Evolutionary conservation across 2,888 invertebrate species (phyloP), one percentile per base, ranked within the genome.

Genomic region (Hipparchia sbordonii): DNA sequence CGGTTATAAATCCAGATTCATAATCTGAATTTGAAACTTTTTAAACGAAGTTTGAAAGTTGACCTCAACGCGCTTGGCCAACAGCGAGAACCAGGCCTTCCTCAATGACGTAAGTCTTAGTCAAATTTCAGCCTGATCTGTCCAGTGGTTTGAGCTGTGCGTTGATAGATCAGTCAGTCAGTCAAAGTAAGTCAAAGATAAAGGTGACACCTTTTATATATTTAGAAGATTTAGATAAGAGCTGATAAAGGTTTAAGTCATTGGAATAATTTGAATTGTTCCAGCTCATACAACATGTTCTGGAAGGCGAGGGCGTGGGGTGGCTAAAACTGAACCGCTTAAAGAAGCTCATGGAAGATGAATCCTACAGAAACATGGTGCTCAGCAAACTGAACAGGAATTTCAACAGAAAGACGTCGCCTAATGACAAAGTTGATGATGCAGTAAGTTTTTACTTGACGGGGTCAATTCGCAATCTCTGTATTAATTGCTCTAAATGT

Each of bases 331-430:
- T 98, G 23, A 98, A 97, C 84, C 95, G 98, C 45, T 94, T 99
- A 67, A 98, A 97, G 86, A 99, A 98, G 84, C 93, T 99, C 48
- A 98, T 99, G 98, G 99, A 99, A 87, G 99, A 99, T 88, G 99
- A 99, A 90, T 99, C 98, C 65, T 98, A 99, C 89, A 95, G 99
- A 54, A 99, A 98, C 86, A 96, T 99, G 91, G 98, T 99, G 57
- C 96, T 99, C 66, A 98, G 98, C 79, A 98, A 99, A 86, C 94
- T 99, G 4, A 99, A 99, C 89, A 96, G 97, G 82, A 98, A 98
- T 69, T 95, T 99, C 72, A 98, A 98, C 82, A 96, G 96, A 79
- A 99, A 98, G 91, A 97, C 99, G 73, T 97, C 98, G 68, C 98
- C 98, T 0, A 98, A 98, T 86, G 99, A 99, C 92, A 98, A 98